Evolutionary conservation across 1,140 invertebrate species (phyloP).

Genomic region (Pseudomyrmex concolor): DNA sequence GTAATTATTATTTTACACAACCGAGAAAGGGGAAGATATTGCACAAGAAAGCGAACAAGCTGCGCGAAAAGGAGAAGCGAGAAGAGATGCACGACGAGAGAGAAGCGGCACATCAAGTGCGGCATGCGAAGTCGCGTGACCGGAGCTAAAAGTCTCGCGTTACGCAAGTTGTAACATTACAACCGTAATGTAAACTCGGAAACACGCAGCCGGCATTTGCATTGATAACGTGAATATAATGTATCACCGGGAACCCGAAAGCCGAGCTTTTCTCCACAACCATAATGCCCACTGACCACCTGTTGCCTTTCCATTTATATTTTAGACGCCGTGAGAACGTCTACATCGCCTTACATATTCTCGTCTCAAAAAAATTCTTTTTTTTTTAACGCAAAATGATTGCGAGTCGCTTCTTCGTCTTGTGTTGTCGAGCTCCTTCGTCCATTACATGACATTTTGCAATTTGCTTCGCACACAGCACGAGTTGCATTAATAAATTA

Average conservation of each 20-base stretch:
- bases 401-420: slow-evolving; percentile 23
- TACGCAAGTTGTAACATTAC: slow-evolving; percentile 73
- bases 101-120: not conserved
- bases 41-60: not conserved
- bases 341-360: slow-evolving; percentile 73
- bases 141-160: slow-evolving; percentile 51
- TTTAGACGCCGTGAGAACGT: slow-evolving; percentile 78
- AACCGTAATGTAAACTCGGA: slow-evolving; percentile 80
- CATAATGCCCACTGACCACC: slow-evolving; percentile 83
- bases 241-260: slow-evolving; percentile 79
- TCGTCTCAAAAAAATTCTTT: slow-evolving; percentile 51
- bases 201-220: slow-evolving; percentile 80
- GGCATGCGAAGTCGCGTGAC: slow-evolving; percentile 72
- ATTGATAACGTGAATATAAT: slow-evolving; percentile 83
- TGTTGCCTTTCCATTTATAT: slow-evolving; percentile 84
- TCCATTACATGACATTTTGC: too few relatives aligned
- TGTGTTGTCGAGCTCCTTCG: not conserved
- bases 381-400: slow-evolving; percentile 24
- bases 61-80: not conserved
- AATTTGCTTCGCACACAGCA: too few relatives aligned
- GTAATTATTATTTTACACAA: not conserved
- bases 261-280: slow-evolving; percentile 78
- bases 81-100: slow-evolving; percentile 8
- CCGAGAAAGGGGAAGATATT: not conserved
- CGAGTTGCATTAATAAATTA: too few relatives aligned